These are phyloP conservation scores for Cetonia aurata DNA, from an alignment of 2,888 invertebrate genomes.

Conservation along the genomic window DNA sequence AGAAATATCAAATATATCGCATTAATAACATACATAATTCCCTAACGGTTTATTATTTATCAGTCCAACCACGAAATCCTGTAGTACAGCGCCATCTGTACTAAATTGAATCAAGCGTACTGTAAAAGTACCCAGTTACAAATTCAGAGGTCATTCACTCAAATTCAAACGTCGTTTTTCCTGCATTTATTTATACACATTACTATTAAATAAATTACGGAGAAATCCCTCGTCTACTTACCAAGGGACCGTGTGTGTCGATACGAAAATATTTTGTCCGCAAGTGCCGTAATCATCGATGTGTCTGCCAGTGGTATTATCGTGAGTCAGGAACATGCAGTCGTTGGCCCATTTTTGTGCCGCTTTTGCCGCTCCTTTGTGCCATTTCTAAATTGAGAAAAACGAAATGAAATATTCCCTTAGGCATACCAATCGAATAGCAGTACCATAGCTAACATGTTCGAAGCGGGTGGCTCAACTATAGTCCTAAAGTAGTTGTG, in stretches of 20 bases:
- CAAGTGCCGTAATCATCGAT: constrained; percentile 78
- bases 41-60: no score
- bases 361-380: constrained; percentile 75
- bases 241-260: constrained; percentile 86
- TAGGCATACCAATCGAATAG: constrained; percentile 53
- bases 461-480: constrained; percentile 81
- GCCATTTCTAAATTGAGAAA: constrained; percentile 75
- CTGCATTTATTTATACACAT: no score
- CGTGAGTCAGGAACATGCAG: constrained; percentile 79
- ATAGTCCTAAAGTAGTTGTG: constrained; percentile 83
- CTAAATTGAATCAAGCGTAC: no score
- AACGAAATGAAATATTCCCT: constrained; percentile 19
- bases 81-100: no score
- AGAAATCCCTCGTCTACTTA: constrained; percentile 66
- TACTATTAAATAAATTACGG: no score
- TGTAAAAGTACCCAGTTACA: no score
- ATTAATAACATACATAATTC: no score
- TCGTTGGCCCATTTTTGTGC: constrained; percentile 82
- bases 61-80: no score
- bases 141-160: no score
- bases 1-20: no score
- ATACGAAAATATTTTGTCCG: constrained; percentile 86
- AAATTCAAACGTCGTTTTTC: no score
- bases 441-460: constrained; percentile 83
- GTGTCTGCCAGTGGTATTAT: constrained; percentile 75